phyloP scores from a whole-genome alignment of 2,888 invertebrate genomes.

The Rapana venosa region DNA sequence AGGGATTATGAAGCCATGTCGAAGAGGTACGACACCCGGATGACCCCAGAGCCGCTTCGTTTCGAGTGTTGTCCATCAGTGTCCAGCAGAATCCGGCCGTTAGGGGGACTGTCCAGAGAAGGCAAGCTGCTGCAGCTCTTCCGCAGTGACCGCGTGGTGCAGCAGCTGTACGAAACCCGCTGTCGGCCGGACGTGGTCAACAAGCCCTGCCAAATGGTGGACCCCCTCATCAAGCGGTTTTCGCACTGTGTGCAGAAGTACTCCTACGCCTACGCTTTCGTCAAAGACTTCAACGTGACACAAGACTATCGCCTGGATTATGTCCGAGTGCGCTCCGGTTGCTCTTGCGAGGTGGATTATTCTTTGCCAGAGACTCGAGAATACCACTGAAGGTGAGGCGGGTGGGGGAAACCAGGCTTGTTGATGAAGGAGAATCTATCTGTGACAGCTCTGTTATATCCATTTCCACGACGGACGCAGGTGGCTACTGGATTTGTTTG shows the following conservation, averaged over 20 bases:
- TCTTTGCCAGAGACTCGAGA: slow-evolving; percentile 17
- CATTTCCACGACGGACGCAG: no score
- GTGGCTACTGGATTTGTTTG: no score
- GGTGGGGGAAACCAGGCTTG: no score
- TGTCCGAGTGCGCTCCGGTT: slow-evolving; percentile 89
- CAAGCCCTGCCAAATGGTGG: slow-evolving; percentile 87
- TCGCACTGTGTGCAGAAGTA: slow-evolving; percentile 91
- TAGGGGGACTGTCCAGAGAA: slow-evolving; percentile 87
- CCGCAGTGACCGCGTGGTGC: slow-evolving; percentile 82
- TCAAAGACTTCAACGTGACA: slow-evolving; percentile 82
- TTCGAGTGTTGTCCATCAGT: slow-evolving; percentile 89
- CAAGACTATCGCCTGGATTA: slow-evolving; percentile 88
- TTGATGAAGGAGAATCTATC: no score
- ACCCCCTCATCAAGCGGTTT: slow-evolving; percentile 84
- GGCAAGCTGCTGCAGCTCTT: slow-evolving; percentile 84
- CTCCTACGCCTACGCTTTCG: slow-evolving; percentile 90
- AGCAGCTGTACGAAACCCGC: slow-evolving; percentile 87
- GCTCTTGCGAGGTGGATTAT: slow-evolving; percentile 87
- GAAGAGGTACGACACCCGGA: slow-evolving; percentile 50
- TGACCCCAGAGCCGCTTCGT: slow-evolving; percentile 40
- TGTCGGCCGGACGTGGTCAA: slow-evolving; percentile 86
- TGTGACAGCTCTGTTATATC: no score
- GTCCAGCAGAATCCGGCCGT: slow-evolving; percentile 87
- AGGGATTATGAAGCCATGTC: slow-evolving; percentile 55
- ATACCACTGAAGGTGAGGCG: not conserved